Base-by-base conservation (phyloP, 2,113 vertebrate species). In the Bos javanicus region DNA sequence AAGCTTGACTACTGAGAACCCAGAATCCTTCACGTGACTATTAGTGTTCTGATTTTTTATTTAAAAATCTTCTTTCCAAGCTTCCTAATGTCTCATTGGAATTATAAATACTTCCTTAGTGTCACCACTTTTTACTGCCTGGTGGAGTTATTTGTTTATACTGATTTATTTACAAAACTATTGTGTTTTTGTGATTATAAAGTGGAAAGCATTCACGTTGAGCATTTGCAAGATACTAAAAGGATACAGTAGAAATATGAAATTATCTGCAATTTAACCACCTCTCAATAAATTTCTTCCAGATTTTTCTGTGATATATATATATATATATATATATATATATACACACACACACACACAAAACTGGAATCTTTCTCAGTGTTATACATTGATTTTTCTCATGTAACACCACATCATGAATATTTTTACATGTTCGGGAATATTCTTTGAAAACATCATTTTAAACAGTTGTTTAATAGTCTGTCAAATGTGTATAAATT, bases 391-490 rank as follows among this genome's bases (percentile, higher is more conserved):
- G 90, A 33, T 52, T 87, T 96, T 97, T 90, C 36, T 91, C 57
- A 74, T 59, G 80, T 83, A 56, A 74, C 48, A 82, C 28, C 7
- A 91, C 36, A 71, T 86, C 25, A 81, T 81, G 64, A 84, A 60
- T 25, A 90, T 83, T 97, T 84, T 96, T 89, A 64, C 33, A 30
- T 96, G 64, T n/a, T 25, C 7, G n/a, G 30, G 39, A 94, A 90
- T 93, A 94, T 64, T 94, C 80, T 90, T 97, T 89, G 71, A 87
- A 98, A 97, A 84, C 7, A 86, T 36, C 12, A 57, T 78, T 83
- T 96, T 60, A 92, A 95, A 95, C 87, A n/a, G 17, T 91, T 95
- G 62, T 16, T 96, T 94, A 19, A 64, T 86, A 93, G 43, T 97
- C 80, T 94, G 56, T 86, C 26, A 94, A 78, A 83, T 89, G 50